Evolutionary conservation across 2,888 invertebrate genomes (phyloP).

Genomic region (Bombylius major): DNA sequence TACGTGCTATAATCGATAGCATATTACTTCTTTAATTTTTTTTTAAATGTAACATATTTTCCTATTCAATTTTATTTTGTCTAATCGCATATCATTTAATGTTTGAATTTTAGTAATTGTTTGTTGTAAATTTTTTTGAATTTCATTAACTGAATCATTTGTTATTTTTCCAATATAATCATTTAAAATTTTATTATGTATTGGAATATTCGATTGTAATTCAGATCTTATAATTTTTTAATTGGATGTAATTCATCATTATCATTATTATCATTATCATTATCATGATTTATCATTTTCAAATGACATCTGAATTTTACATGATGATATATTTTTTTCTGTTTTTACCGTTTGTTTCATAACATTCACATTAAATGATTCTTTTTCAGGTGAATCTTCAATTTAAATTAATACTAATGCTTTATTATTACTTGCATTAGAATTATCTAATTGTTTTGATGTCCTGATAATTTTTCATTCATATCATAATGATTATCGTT

Average conservation of each 20-base stretch:
- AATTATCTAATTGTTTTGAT: background rate
- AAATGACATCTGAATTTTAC: too few species aligned
- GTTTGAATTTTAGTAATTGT: slow-evolving; percentile 54
- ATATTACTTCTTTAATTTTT: slow-evolving; percentile 74
- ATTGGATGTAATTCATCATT: slow-evolving; percentile 13
- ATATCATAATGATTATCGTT: background rate
- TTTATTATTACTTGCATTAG: background rate
- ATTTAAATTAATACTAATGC: background rate
- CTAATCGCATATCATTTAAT: slow-evolving; percentile 58
- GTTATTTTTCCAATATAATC: slow-evolving; percentile 52
- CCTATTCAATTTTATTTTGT: slow-evolving; percentile 78
- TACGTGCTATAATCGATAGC: slow-evolving; percentile 56
- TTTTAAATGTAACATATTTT: slow-evolving; percentile 66
- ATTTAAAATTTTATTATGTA: slow-evolving; percentile 47
- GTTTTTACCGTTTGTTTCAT: too few species aligned
- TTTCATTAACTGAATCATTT: slow-evolving; percentile 46
- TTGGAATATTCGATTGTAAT: slow-evolving; percentile 41
- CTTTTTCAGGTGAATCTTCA: background rate
- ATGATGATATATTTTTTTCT: too few species aligned
- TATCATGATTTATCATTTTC: background rate
- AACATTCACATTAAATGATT: background rate
- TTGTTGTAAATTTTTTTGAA: slow-evolving; percentile 51
- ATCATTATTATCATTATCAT: background rate
- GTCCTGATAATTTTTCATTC: background rate
- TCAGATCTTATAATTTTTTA: slow-evolving; percentile 41